Evolutionary conservation across 2,113 vertebrate genomes (phyloP).

Genomic region (Ophthalmolycus amberensis): DNA sequence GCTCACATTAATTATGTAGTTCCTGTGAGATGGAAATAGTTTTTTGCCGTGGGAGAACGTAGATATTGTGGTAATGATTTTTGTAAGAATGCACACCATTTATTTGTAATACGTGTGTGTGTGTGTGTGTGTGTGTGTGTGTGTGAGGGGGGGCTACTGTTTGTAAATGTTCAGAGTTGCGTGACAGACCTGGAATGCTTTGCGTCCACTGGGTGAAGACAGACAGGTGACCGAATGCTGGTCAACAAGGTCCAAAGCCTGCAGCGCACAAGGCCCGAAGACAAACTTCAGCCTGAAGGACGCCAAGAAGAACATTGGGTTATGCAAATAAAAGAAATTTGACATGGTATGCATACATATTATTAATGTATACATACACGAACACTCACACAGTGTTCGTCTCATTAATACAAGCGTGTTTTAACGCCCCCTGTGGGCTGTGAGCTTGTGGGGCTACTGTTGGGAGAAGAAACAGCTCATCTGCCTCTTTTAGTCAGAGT

Average conservation of each 20-base stretch:
- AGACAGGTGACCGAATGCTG: slow-evolving; percentile 86
- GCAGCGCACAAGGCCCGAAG: slow-evolving; percentile 89
- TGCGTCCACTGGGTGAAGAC: slow-evolving; percentile 89
- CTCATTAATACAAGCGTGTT: not conserved
- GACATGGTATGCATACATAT: not conserved
- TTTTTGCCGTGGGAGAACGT: not conserved
- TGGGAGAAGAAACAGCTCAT: not conserved
- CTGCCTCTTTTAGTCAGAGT: no score
- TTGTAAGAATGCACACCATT: not conserved
- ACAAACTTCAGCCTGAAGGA: slow-evolving; percentile 90
- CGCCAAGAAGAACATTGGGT: not conserved
- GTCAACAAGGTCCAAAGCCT: slow-evolving; percentile 93
- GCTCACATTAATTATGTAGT: not conserved
- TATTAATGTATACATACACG: not conserved
- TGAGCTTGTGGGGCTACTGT: not conserved
- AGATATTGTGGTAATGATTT: not conserved
- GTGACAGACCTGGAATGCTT: slow-evolving; percentile 86
- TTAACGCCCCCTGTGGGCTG: not conserved
- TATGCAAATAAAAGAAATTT: not conserved
- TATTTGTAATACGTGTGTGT: not conserved
- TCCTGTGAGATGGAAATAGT: not conserved
- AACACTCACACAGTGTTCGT: not conserved
- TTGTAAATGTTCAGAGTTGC: not conserved
- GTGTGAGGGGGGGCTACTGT: not conserved
- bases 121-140: not conserved